phyloP scores from a whole-genome alignment of 2,797 vertebrate species.

The Molossus molossus region DNA sequence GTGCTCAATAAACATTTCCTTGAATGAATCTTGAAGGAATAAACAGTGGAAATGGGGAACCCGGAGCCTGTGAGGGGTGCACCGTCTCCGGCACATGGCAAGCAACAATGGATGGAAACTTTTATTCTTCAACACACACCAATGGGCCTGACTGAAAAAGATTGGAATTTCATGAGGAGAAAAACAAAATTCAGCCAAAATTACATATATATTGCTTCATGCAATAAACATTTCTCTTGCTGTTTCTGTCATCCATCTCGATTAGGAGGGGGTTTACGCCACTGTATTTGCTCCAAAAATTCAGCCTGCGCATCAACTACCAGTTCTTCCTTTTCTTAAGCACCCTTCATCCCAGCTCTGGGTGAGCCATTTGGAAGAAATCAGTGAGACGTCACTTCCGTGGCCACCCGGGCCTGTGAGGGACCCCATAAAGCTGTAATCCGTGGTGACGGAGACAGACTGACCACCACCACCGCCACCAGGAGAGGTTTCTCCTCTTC shows the following conservation, averaged over 20 bases:
- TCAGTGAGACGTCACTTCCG: background rate
- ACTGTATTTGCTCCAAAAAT: background rate
- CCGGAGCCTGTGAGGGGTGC: rapidly evolving
- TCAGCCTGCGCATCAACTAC: background rate
- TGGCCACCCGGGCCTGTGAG: background rate
- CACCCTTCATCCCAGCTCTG: background rate
- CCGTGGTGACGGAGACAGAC: background rate
- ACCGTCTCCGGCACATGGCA: rapidly evolving
- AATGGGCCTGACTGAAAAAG: background rate
- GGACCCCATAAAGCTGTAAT: background rate
- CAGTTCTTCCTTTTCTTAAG: background rate
- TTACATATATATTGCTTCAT: conserved; percentile 29
- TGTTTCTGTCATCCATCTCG: background rate
- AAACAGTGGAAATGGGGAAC: background rate
- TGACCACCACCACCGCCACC: background rate
- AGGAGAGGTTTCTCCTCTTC: background rate
- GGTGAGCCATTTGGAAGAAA: background rate
- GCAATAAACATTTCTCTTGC: background rate
- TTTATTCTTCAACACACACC: background rate
- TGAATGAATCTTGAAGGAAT: background rate
- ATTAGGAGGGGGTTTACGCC: conserved; percentile 34
- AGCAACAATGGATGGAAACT: background rate
- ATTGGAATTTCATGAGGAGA: background rate
- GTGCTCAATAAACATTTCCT: background rate
- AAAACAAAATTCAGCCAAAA: conserved; percentile 56